Conservation (phyloP, 2,113 vertebrate species). For the Cervus canadensis region DNA sequence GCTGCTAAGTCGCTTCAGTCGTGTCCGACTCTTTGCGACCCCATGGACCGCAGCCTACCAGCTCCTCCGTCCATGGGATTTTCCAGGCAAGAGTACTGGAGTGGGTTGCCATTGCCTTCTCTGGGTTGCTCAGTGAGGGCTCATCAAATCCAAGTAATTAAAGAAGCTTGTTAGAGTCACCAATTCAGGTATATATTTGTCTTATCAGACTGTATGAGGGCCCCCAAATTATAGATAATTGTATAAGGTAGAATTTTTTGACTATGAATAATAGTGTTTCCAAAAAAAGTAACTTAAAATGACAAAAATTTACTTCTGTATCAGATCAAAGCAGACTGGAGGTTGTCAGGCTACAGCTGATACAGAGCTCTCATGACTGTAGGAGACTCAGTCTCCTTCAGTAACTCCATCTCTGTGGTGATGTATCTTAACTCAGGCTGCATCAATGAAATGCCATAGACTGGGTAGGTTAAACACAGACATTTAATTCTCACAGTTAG, state of each 20-base stretch:
- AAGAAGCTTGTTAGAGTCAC: background rate
- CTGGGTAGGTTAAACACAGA: background rate
- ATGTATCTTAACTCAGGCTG: background rate
- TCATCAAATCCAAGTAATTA: background rate
- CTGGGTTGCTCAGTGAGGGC: background rate
- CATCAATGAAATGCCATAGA: background rate
- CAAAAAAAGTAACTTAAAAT: background rate
- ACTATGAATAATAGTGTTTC: background rate
- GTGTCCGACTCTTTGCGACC: rapidly evolving
- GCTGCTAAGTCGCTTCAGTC: background rate
- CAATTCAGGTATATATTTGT: background rate
- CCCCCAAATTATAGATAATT: background rate
- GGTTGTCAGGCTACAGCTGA: background rate
- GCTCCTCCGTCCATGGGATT: background rate
- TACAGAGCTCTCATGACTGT: background rate
- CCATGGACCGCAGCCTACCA: background rate
- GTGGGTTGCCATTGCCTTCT: background rate
- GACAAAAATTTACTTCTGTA: background rate
- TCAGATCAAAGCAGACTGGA: background rate
- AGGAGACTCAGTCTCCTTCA: background rate
- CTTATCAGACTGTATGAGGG: background rate
- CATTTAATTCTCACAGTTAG: background rate
- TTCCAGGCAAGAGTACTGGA: background rate
- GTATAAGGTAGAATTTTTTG: background rate
- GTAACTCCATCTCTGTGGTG: background rate